phyloP scores from a whole-genome alignment of 2,888 invertebrate genomes.

The Ditula angustiorana region DNA sequence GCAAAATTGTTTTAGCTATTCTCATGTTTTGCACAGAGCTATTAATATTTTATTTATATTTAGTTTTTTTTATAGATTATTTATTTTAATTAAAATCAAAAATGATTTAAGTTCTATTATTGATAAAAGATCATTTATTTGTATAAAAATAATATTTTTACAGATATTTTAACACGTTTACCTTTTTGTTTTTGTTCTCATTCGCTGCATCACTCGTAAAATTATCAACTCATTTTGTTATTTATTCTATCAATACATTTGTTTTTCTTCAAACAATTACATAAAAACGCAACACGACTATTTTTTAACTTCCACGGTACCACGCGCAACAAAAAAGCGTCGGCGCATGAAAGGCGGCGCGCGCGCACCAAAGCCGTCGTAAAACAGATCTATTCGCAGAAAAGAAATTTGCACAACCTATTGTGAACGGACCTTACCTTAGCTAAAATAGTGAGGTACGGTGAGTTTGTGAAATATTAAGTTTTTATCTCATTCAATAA shows the following conservation, averaged over 20 bases:
- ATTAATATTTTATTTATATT: too few relatives aligned
- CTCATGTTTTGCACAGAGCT: too few relatives aligned
- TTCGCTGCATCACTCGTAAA: too few relatives aligned
- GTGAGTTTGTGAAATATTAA: neutral
- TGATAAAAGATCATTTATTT: too few relatives aligned
- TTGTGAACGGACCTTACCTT: conserved; percentile 46
- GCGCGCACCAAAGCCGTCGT: conserved; percentile 67
- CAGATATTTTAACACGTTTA: too few relatives aligned
- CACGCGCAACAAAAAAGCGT: conserved; percentile 44
- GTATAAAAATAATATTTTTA: too few relatives aligned
- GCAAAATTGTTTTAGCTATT: too few relatives aligned
- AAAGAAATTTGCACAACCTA: conserved; percentile 78
- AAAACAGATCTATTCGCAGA: conserved; percentile 73
- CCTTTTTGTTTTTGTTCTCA: too few relatives aligned
- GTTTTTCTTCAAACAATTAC: neutral
- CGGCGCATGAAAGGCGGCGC: conserved; percentile 61
- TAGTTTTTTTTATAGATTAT: too few relatives aligned
- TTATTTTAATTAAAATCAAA: too few relatives aligned
- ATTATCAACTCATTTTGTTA: too few relatives aligned
- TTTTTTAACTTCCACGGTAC: neutral
- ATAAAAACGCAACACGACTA: neutral
- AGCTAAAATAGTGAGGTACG: conserved; percentile 13
- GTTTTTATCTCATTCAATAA: neutral
- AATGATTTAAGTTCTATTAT: too few relatives aligned
- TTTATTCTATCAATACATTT: neutral